Evolutionary conservation across 2,113 vertebrate species (phyloP).

Genomic region (Pan troglodytes): NHGRI_mPanTro3-v2.1_pri NC_086016.1:32219001-32219500

Average conservation of each 20-base stretch:
- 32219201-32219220: too few species aligned
- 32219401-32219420: too few species aligned
- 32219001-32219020: background rate
- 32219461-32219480: background rate
- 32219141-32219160: slow-evolving; percentile 23
- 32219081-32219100: slow-evolving; percentile 42
- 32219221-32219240: too few species aligned
- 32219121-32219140: background rate
- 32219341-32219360: too few species aligned
- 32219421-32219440: too few species aligned
- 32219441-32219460: too few species aligned
- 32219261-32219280: too few species aligned
- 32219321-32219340: fast-evolving
- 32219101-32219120: slow-evolving; percentile 28
- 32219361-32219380: too few species aligned
- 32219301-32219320: too few species aligned
- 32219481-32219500: background rate
- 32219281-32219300: too few species aligned
- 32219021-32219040: background rate
- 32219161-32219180: background rate
- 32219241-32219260: too few species aligned
- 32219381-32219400: too few species aligned
- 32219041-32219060: slow-evolving; percentile 14
- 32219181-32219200: background rate
- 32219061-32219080: slow-evolving; percentile 24